A percentile compares a stretch with the other conserved stretches of the same genome.
Conservation (phyloP, 1,140 invertebrate genomes). For the Drosophila bocqueti region DNA sequence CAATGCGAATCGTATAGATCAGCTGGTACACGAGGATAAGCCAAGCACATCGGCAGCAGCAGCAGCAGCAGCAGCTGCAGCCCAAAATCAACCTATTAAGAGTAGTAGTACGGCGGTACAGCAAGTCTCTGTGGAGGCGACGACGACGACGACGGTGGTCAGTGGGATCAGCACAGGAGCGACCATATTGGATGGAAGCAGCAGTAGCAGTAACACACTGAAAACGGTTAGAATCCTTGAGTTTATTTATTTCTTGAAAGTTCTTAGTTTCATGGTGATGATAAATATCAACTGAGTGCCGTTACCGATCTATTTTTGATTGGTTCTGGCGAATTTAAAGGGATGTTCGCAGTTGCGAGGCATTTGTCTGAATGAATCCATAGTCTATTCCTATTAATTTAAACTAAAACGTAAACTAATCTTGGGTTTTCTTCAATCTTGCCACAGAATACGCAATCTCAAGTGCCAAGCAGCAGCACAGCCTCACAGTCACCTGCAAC, state of each 20-base stretch:
- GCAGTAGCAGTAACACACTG: constrained; percentile 35
- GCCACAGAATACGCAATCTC: constrained; percentile 79
- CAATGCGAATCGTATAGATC: constrained; percentile 90
- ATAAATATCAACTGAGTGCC: constrained; percentile 55
- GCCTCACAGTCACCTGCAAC: constrained; percentile 14
- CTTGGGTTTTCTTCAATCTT: neutral
- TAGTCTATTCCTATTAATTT: neutral
- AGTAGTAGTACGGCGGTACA: constrained; percentile 12
- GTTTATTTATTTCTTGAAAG: too few species aligned
- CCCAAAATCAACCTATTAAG: constrained; percentile 47
- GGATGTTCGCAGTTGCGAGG: constrained; percentile 76
- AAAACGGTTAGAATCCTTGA: constrained; percentile 63
- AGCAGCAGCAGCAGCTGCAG: constrained; percentile 43
- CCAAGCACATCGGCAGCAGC: constrained; percentile 68
- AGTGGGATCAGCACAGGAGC: constrained; percentile 34
- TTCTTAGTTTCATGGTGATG: constrained; percentile 43
- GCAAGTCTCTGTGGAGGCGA: constrained; percentile 16
- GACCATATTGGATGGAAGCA: constrained; percentile 49
- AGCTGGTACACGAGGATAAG: constrained; percentile 85
- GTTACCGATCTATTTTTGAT: constrained; percentile 65
- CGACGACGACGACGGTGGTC: neutral
- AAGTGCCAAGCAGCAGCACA: constrained; percentile 56
- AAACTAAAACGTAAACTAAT: neutral
- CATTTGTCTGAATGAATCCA: constrained; percentile 67
- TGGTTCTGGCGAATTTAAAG: constrained; percentile 42